Conservation (phyloP, 2,888 invertebrate species). For the Dasypolia templi region DNA sequence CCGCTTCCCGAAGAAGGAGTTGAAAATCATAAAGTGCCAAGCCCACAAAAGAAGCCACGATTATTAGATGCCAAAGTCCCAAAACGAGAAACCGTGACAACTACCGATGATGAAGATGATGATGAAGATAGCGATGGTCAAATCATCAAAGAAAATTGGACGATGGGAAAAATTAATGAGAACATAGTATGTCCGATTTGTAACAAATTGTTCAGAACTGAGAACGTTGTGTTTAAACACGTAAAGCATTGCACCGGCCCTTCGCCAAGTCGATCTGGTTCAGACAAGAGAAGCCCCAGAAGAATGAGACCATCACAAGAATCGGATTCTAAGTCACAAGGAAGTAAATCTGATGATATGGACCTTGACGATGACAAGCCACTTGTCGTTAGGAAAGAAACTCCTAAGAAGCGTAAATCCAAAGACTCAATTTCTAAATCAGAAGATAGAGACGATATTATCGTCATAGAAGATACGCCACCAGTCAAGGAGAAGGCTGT, state of each 20-base stretch:
- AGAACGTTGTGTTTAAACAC: constrained; percentile 89
- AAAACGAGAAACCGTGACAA: constrained; percentile 64
- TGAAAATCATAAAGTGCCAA: constrained; percentile 73
- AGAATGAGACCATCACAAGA: constrained; percentile 78
- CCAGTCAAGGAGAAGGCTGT: constrained; percentile 72
- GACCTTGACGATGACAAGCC: constrained; percentile 75
- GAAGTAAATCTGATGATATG: constrained; percentile 77
- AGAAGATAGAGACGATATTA: constrained; percentile 76
- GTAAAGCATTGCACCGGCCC: constrained; percentile 89
- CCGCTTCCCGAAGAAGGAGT: constrained; percentile 78
- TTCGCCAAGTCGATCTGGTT: constrained; percentile 86
- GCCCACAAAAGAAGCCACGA: constrained; percentile 83
- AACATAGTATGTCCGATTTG: constrained; percentile 89
- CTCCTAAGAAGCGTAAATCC: constrained; percentile 76
- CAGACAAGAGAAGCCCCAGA: constrained; percentile 80
- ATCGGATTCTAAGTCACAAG: constrained; percentile 76
- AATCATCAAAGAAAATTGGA: constrained; percentile 86
- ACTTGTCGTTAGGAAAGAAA: constrained; percentile 64
- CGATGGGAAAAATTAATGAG: constrained; percentile 89
- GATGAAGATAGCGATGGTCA: constrained; percentile 77
- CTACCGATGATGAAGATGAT: constrained; percentile 71
- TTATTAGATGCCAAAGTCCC: constrained; percentile 77
- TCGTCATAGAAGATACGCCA: constrained; percentile 81
- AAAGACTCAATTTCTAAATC: constrained; percentile 74
- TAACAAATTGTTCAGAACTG: constrained; percentile 87